Base-by-base conservation (phyloP, 2,113 vertebrate species). In the Cavia porcellus region DNA sequence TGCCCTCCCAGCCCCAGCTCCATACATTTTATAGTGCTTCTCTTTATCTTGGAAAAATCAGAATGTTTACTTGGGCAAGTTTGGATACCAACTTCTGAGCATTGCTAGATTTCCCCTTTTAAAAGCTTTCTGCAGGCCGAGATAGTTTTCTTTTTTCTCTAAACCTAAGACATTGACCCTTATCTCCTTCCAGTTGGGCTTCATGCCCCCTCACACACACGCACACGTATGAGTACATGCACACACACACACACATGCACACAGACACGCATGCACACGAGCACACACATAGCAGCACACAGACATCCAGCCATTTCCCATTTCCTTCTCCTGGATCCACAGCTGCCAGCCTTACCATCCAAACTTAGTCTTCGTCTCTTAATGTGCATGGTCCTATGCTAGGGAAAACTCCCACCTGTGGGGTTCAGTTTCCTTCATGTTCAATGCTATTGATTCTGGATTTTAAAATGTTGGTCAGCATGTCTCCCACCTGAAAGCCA, bases 221-320 rank as follows among this genome's bases (percentile, higher is more conserved):
- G n/a, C n/a, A n/a, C n/a, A n/a, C n/a, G n/a, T n/a, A n/a, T n/a
- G n/a, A n/a, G n/a, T n/a, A n/a, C n/a, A n/a, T n/a, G 28, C 3
- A 15, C 11, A 19, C 30, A 15, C 13, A 14, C 35, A 7, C 5
- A 11, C 20, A 20, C 24, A 28, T 2, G 4, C 14, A n/a, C 8
- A 35, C 7, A 22, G 30, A 1, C 4, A 15, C 30, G 5, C 3
- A 68, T 45, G 50, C 14, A 62, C 8, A n/a, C n/a, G n/a, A n/a
- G 19, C 10, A 28, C 17, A 47, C 50, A 30, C 1, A 2, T 0
- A 7, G 1, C 25, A 25, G 11, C 35, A 75, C 3, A 19, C 57
- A 19, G 15, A 28, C 13, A 17, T 2, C 1, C 17, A 64, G 35
- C 10, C 30, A 17, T 47, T 74, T 55, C 66, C 52, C 14, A 3